phyloP scores from a whole-genome alignment of 2,113 vertebrate genomes.

The Ochotona curzoniae region DNA sequence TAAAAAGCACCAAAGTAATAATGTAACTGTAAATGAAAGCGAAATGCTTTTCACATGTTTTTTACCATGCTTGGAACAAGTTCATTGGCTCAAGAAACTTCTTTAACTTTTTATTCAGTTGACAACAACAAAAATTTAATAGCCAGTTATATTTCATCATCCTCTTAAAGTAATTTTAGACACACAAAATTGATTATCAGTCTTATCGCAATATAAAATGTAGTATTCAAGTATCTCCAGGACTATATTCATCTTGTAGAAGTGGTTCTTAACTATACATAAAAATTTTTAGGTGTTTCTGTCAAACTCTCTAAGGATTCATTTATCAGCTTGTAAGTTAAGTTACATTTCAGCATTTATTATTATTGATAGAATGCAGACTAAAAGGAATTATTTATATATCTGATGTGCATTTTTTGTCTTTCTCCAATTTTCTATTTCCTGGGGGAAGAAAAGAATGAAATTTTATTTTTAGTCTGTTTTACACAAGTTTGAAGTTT shows the following conservation, averaged over 20 bases:
- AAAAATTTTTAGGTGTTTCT: slow-evolving; percentile 40
- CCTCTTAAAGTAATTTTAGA: slow-evolving; percentile 56
- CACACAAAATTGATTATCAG: slow-evolving; percentile 4
- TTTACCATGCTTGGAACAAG: background rate
- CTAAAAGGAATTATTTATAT: slow-evolving; percentile 14
- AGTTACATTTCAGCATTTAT: slow-evolving; percentile 56
- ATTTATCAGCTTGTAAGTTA: slow-evolving; percentile 50
- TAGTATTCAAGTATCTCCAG: too few species aligned
- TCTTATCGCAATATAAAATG: slow-evolving; percentile 5
- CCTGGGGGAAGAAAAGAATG: slow-evolving; percentile 14
- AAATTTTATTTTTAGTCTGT: slow-evolving; percentile 2
- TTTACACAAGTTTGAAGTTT: slow-evolving; percentile 48
- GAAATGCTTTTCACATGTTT: background rate
- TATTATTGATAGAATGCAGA: slow-evolving; percentile 41
- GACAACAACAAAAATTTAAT: background rate
- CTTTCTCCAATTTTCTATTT: background rate
- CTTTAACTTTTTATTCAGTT: slow-evolving; percentile 44
- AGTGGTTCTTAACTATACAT: slow-evolving; percentile 48
- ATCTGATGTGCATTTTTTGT: slow-evolving; percentile 49
- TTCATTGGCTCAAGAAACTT: slow-evolving; percentile 1
- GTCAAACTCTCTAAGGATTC: background rate
- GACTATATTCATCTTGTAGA: slow-evolving; percentile 20
- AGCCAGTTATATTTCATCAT: background rate
- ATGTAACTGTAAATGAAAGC: slow-evolving; percentile 9
- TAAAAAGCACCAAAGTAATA: background rate